Evolutionary conservation across 2,888 invertebrate species (phyloP), one percentile per base, ranked within the genome.

Genomic region (Arge pagana): DNA sequence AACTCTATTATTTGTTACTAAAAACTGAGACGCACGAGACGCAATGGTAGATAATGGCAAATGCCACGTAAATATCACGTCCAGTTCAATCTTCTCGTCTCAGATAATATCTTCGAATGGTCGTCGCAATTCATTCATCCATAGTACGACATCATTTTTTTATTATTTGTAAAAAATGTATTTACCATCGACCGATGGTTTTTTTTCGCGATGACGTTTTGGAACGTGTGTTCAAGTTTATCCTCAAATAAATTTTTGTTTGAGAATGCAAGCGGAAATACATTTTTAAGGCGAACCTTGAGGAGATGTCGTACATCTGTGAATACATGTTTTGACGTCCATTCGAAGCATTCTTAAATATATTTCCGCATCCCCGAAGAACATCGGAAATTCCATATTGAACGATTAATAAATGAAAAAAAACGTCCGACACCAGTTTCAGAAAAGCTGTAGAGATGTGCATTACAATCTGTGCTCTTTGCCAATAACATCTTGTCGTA

Each of bases 181-280:
- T 33, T n/a, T 45, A 5, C 33, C 45, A 45, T 45, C 45, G 10
- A 16, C 10, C 1, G 45, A 35, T 35, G 33, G 45, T 33, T 4
- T 23, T 24, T 35, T n/a, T 45, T 45, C 23, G 45, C 45, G 21
- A 45, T 35, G 18, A 45, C n/a, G 15, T 45, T 35, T 35, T 16
- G 33, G 33, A 33, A 15, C 45, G 15, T 37, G 18, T 10, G 11
- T 23, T 15, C 13, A 33, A 45, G 33, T 31, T 15, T 11, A 33
- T 45, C 35, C 33, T 45, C 45, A 23, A 45, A 45, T 45, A 45
- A 45, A 45, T 45, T 45, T 10, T 33, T 45, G 45, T 45, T 45
- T 45, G 45, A 45, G 45, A 45, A 45, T 33, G 15, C 45, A 45
- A 45, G 45, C 45, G 45, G 10, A 45, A 45, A 45, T 45, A 45